Evolutionary conservation across 2,888 invertebrate species (phyloP).

Genomic region (Furcula furcula): DNA sequence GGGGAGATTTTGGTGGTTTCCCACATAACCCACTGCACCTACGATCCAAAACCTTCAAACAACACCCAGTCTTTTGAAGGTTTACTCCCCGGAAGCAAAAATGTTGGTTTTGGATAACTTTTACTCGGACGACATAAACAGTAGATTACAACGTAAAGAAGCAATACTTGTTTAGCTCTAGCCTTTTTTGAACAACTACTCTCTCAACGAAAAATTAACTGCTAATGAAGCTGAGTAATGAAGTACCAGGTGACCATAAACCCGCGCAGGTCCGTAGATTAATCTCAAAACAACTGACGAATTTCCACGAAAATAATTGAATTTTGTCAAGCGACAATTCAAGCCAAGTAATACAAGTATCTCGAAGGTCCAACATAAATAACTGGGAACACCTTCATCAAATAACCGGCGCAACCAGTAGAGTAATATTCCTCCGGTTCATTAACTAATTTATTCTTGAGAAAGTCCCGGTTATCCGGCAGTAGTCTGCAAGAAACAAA

Average conservation of each 20-base stretch:
- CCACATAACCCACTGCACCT: too few species aligned
- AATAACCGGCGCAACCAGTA: conserved; percentile 39
- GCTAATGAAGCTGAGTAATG: too few species aligned
- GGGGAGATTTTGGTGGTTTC: too few species aligned
- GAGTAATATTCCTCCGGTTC: conserved; percentile 61
- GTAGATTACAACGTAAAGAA: too few species aligned
- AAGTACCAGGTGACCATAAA: conserved; percentile 25
- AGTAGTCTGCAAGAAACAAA: conserved; percentile 71
- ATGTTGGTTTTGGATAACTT: too few species aligned
- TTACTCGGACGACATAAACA: too few species aligned
- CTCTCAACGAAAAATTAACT: too few species aligned
- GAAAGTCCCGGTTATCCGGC: conserved; percentile 60
- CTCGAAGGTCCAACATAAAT: conserved; percentile 35
- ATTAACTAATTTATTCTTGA: conserved; percentile 74
- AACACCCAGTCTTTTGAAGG: too few species aligned
- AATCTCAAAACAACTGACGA: conserved; percentile 14
- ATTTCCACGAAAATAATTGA: conserved; percentile 21
- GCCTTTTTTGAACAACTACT: too few species aligned
- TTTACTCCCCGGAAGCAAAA: too few species aligned
- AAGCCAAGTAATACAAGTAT: conserved; percentile 22
- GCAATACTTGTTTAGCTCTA: too few species aligned
- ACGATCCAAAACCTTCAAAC: too few species aligned
- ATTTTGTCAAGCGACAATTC: conserved; percentile 14
- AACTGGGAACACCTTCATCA: conserved; percentile 46
- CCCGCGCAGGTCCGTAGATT: conserved; percentile 18